Evolutionary conservation across 2,797 vertebrate genomes (phyloP).

Genomic region (Danio jaintianensis): DNA sequence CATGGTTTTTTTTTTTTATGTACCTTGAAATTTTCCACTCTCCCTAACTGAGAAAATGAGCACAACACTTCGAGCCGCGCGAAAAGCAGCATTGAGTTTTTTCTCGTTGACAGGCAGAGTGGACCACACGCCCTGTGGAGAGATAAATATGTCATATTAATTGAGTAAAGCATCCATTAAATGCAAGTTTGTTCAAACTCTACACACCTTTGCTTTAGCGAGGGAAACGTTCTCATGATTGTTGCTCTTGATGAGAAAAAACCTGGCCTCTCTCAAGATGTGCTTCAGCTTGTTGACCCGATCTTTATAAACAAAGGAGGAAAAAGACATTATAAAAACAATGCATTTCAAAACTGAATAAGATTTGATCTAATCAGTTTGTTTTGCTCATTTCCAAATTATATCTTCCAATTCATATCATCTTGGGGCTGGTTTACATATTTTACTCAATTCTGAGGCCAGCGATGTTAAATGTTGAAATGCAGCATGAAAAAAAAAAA

Average conservation of each 20-base stretch:
- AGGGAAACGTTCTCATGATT: conserved; percentile 98
- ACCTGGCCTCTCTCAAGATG: conserved; percentile 92
- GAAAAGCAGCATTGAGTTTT: conserved; percentile 95
- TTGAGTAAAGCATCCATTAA: not conserved
- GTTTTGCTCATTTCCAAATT: too few species aligned
- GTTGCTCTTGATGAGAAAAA: conserved; percentile 99
- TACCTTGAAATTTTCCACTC: conserved; percentile 99
- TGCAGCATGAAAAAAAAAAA: too few species aligned
- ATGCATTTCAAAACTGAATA: too few species aligned
- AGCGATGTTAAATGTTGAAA: too few species aligned
- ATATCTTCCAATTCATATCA: too few species aligned
- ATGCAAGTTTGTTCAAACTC: not conserved
- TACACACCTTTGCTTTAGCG: conserved; percentile 94
- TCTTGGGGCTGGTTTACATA: too few species aligned
- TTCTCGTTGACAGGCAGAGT: conserved; percentile 98
- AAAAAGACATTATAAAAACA: not conserved
- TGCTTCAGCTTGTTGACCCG: conserved; percentile 95
- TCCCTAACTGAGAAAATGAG: conserved; percentile 97
- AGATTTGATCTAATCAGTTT: too few species aligned
- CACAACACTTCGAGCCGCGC: conserved; percentile 92
- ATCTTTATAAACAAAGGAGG: conserved; percentile 72
- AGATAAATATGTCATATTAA: not conserved
- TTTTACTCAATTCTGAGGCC: too few species aligned
- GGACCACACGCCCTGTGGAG: conserved; percentile 93
- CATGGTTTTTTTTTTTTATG: not conserved